A percentile compares a stretch with the other conserved stretches of the same genome.
Conservation (phyloP, 2,113 vertebrate species). For the Haemorhous mexicanus region DNA sequence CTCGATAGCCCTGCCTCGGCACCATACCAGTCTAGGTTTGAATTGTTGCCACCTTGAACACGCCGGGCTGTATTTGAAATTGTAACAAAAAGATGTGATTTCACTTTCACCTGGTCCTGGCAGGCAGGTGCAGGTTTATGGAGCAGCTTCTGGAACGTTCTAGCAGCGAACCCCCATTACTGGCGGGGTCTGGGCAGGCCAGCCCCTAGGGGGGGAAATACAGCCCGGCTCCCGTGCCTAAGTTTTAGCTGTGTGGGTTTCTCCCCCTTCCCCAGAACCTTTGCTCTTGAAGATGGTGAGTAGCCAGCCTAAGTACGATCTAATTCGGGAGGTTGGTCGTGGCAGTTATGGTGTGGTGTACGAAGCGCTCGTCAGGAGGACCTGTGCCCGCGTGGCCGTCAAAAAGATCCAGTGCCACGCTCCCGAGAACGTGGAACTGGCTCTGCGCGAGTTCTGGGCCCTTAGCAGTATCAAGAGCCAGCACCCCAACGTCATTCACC, state of each 20-base stretch:
- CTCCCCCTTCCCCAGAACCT: conserved; percentile 74
- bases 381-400: conserved; percentile 89
- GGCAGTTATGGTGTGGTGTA: conserved; percentile 98
- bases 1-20: not conserved
- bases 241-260: conserved; percentile 64
- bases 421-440: conserved; percentile 96
- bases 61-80: not conserved
- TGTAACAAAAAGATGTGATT: not conserved
- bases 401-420: conserved; percentile 98
- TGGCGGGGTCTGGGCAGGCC: not conserved
- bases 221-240: not conserved
- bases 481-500: conserved; percentile 96
- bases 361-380: conserved; percentile 91
- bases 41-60: conserved; percentile 20
- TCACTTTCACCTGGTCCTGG: not conserved
- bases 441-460: conserved; percentile 96
- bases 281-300: conserved; percentile 93
- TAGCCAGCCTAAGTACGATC: conserved; percentile 98
- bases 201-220: not conserved
- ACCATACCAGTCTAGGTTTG: not conserved
- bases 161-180: not conserved
- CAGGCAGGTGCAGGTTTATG: not conserved
- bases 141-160: not conserved
- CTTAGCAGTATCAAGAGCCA: conserved; percentile 98
- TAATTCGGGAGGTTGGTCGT: conserved; percentile 98